Evolutionary conservation across 2,888 invertebrate genomes (phyloP).

Genomic region (Cataglyphis livida): DNA sequence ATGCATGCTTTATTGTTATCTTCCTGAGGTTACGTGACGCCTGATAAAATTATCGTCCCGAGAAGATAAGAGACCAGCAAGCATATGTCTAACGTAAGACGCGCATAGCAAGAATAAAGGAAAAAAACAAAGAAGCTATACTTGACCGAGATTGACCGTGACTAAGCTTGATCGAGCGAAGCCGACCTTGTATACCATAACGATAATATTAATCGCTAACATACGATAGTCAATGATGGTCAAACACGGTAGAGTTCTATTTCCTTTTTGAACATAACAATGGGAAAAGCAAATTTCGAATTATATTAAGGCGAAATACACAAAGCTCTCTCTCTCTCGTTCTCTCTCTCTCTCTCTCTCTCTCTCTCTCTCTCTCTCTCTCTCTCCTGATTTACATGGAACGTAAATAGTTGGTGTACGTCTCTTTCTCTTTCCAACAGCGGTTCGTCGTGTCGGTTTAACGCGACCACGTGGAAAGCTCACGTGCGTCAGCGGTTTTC

Average conservation of each 20-base stretch:
- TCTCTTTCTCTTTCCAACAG: background rate
- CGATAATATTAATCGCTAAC: background rate
- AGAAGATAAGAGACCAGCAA: background rate
- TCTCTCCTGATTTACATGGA: background rate
- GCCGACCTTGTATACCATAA: constrained; percentile 25
- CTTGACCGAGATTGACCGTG: constrained; percentile 25
- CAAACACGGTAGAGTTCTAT: background rate
- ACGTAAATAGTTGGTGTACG: background rate
- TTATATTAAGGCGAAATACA: background rate
- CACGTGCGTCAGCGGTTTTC: constrained; percentile 71
- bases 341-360: background rate
- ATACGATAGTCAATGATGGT: background rate
- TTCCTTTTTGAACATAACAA: background rate
- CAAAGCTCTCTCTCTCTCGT: background rate
- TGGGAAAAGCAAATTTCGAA: background rate
- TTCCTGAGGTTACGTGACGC: constrained; percentile 8
- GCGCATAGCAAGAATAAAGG: background rate
- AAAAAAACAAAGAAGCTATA: constrained; percentile 12
- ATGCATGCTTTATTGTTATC: background rate
- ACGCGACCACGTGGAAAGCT: constrained; percentile 69
- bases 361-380: background rate
- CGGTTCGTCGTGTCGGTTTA: constrained; percentile 20
- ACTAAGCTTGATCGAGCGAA: constrained; percentile 23
- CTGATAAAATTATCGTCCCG: constrained; percentile 17
- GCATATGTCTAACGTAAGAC: background rate